These are phyloP conservation scores for Drosophila leonis DNA, from an alignment of 2,888 invertebrate species.

Conservation along the genomic window DNA sequence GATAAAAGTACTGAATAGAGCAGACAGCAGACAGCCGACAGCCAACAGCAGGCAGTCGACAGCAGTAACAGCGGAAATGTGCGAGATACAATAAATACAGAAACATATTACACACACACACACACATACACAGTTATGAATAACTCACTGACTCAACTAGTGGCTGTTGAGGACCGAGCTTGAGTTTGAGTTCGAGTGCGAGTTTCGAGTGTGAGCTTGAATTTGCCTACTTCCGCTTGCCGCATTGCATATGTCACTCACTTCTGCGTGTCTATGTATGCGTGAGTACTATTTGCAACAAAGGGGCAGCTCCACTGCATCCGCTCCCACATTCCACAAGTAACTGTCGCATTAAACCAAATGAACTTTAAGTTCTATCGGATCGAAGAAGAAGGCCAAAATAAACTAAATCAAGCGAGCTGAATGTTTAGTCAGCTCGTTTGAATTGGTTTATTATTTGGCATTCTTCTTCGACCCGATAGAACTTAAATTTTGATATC, in stretches of 20 bases:
- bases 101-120: conserved; percentile 21
- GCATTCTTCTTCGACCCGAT: neutral
- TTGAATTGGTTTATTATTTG: neutral
- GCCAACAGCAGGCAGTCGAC: conserved; percentile 30
- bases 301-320: conserved; percentile 59
- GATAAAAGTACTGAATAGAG: conserved; percentile 59
- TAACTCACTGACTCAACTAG: conserved; percentile 47
- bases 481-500: neutral
- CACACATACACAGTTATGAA: conserved; percentile 15
- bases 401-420: no score
- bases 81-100: conserved; percentile 60
- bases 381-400: no score
- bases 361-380: no score
- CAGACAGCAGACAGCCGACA: neutral
- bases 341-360: conserved; percentile 52
- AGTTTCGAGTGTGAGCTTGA: conserved; percentile 12
- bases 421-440: no score
- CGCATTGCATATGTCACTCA: conserved; percentile 22
- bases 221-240: conserved; percentile 72
- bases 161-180: conserved; percentile 53
- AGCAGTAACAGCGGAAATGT: conserved; percentile 63
- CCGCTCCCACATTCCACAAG: conserved; percentile 40
- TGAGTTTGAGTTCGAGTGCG: conserved; percentile 8
- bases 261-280: conserved; percentile 15
- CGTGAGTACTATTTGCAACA: conserved; percentile 46